Percentiles rank a stretch among this genome's conserved stretches.
These are phyloP conservation scores for Sylvilagus floridanus DNA, from an alignment of 2,797 vertebrate species.

Conservation along the genomic window DNA sequence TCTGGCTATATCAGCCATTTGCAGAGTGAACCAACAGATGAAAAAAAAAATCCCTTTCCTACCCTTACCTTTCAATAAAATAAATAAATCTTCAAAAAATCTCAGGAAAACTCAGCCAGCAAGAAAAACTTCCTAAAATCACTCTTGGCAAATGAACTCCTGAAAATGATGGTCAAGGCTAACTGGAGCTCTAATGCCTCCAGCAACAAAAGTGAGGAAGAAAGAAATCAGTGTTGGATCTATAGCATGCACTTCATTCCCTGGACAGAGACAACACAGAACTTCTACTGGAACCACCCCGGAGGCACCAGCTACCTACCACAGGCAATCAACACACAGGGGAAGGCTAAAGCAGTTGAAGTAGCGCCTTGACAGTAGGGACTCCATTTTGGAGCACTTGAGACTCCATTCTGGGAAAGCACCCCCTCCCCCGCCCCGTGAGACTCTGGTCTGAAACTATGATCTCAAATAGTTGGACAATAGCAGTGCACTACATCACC, in stretches of 20 bases:
- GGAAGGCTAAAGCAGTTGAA: neutral
- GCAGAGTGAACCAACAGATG: too few species aligned
- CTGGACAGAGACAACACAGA: neutral
- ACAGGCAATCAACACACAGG: too few species aligned
- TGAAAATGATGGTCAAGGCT: neutral
- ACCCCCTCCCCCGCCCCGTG: too few species aligned
- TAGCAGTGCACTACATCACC: too few species aligned
- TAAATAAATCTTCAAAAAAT: neutral
- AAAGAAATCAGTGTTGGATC: neutral
- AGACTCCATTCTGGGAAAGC: too few species aligned
- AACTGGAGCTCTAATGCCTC: neutral
- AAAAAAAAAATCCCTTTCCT: too few species aligned
- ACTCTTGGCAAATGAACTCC: neutral
- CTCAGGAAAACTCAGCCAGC: neutral
- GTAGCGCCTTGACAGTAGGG: too few species aligned
- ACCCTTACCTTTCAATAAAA: too few species aligned
- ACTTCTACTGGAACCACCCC: accelerated
- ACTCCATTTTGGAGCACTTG: too few species aligned
- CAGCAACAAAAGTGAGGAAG: neutral
- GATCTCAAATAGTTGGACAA: too few species aligned
- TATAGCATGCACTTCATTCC: neutral
- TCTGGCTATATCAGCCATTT: too few species aligned
- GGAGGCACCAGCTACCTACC: accelerated
- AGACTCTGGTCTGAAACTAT: too few species aligned
- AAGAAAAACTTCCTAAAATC: neutral